phyloP scores from a whole-genome alignment of 2,797 vertebrate genomes.

The Melanotaenia parkinsoni region DNA sequence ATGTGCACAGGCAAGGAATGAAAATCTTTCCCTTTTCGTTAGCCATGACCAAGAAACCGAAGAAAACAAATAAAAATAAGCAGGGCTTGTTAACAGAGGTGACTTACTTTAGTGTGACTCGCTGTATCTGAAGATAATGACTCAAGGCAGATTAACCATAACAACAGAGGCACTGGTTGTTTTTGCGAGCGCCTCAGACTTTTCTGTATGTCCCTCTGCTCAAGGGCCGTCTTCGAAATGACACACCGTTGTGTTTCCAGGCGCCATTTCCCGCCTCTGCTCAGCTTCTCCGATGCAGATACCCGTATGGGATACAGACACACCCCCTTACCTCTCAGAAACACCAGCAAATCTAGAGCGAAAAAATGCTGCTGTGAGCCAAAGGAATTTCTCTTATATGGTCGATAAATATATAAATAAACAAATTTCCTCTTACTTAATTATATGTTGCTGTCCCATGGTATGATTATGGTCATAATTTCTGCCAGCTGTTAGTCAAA shows the following conservation, averaged over 20 bases:
- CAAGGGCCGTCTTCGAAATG: slow-evolving; percentile 65
- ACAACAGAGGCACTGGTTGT: slow-evolving; percentile 45
- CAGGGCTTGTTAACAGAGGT: background rate
- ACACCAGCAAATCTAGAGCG: slow-evolving; percentile 47
- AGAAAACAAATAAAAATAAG: slow-evolving; percentile 9
- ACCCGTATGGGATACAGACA: slow-evolving; percentile 83
- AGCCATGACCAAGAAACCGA: slow-evolving; percentile 34
- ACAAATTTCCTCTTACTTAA: background rate
- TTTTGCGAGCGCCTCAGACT: slow-evolving; percentile 35
- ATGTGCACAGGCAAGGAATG: slow-evolving; percentile 41
- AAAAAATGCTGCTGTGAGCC: background rate
- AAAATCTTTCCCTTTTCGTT: slow-evolving; percentile 38
- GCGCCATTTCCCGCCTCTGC: slow-evolving; percentile 85
- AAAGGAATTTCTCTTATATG: background rate
- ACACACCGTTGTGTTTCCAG: slow-evolving; percentile 79
- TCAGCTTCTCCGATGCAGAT: slow-evolving; percentile 70
- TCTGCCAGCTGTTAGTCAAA: background rate
- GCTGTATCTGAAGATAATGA: slow-evolving; percentile 52
- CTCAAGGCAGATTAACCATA: slow-evolving; percentile 60
- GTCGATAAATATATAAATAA: background rate
- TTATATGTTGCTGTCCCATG: background rate
- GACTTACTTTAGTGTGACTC: slow-evolving; percentile 74
- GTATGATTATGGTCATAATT: background rate
- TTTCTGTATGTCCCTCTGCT: slow-evolving; percentile 42
- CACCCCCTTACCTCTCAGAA: slow-evolving; percentile 76